A percentile compares a stretch with the other conserved stretches of the same genome.
These are phyloP conservation scores for Sorex maritimensis DNA, from an alignment of 2,797 vertebrate genomes.

Conservation along the genomic window DNA sequence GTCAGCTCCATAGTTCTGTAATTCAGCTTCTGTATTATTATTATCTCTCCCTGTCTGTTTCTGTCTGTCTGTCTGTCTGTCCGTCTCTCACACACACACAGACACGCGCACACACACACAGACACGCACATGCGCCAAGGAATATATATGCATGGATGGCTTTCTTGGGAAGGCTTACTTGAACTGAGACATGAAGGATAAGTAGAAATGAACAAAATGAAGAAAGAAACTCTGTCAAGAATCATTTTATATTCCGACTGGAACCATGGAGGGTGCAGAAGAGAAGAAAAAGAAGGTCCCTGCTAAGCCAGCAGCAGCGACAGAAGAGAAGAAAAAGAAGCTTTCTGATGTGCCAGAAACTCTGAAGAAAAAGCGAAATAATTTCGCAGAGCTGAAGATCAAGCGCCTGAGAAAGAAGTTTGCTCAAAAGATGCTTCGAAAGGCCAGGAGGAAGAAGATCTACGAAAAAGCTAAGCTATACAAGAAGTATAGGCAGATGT, in stretches of 20 bases:
- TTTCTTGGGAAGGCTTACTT: background rate
- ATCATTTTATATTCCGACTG: background rate
- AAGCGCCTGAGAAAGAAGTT: too few species aligned
- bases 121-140: background rate
- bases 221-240: background rate
- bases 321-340: too few species aligned
- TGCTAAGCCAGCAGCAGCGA: too few species aligned
- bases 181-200: background rate
- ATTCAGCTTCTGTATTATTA: background rate
- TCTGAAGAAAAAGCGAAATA: too few species aligned
- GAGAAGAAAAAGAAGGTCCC: too few species aligned
- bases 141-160: background rate
- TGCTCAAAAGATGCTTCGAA: too few species aligned
- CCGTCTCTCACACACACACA: background rate
- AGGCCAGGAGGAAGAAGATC: too few species aligned
- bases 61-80: background rate
- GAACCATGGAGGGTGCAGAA: too few species aligned
- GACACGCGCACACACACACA: background rate
- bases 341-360: too few species aligned
- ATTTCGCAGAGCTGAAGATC: too few species aligned
- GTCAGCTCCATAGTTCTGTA: background rate
- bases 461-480: too few species aligned
- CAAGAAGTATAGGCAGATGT: too few species aligned
- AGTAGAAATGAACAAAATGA: conserved; percentile 20
- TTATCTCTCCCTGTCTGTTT: background rate